Percentiles rank a stretch among this genome's conserved stretches.
phyloP scores from a whole-genome alignment of 2,797 vertebrate genomes.

The Acridotheres tristis region DNA sequence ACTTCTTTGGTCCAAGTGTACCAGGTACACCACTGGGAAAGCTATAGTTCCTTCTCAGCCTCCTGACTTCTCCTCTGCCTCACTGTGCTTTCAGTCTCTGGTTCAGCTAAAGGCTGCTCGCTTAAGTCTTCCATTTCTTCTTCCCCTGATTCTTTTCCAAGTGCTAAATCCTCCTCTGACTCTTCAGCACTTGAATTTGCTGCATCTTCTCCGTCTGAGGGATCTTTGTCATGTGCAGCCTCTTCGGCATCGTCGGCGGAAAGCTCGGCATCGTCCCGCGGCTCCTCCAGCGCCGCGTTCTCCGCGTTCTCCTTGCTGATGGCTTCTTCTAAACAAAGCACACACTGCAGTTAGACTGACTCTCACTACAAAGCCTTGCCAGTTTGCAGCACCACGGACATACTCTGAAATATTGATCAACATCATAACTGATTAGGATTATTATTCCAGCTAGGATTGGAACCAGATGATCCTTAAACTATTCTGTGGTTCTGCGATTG shows the following conservation, averaged over 20 bases:
- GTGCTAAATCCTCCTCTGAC: slow-evolving; percentile 52
- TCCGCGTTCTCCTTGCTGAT: slow-evolving; percentile 45
- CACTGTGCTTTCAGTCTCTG: slow-evolving; percentile 62
- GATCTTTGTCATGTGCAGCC: slow-evolving; percentile 53
- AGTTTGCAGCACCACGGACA: neutral
- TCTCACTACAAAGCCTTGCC: neutral
- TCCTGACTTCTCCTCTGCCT: slow-evolving; percentile 75
- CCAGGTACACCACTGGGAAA: neutral
- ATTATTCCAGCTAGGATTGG: neutral
- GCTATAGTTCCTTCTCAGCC: slow-evolving; percentile 54
- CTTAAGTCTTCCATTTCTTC: slow-evolving; percentile 3
- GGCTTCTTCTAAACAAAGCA: slow-evolving; percentile 59
- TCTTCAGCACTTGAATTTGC: slow-evolving; percentile 34
- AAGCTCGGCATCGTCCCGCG: slow-evolving; percentile 48
- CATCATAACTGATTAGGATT: accelerated
- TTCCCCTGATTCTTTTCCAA: slow-evolving; percentile 47
- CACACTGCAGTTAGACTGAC: neutral
- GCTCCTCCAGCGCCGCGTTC: slow-evolving; percentile 30
- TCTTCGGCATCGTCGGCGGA: slow-evolving; percentile 52
- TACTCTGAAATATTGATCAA: neutral
- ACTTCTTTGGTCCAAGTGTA: slow-evolving; percentile 69
- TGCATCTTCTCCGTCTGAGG: slow-evolving; percentile 65
- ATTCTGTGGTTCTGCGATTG: neutral
- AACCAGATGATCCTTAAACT: neutral
- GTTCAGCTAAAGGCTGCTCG: neutral